phyloP scores from a whole-genome alignment of 2,888 invertebrate genomes.

The Shargacucullia verbasci region DNA sequence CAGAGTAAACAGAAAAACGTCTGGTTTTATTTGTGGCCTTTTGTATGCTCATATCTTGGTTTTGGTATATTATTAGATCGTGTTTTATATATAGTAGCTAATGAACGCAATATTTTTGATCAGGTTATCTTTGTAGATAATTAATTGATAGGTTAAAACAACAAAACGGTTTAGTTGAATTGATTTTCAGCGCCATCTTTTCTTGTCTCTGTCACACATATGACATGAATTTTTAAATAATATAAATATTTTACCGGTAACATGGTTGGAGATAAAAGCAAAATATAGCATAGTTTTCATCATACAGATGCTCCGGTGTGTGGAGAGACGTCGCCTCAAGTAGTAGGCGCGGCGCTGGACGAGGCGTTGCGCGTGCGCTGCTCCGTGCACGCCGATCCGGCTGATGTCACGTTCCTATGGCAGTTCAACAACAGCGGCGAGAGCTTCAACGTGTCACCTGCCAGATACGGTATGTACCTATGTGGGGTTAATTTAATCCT shows the following conservation, averaged over 20 bases:
- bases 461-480: constrained; percentile 80
- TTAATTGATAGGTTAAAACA: no score
- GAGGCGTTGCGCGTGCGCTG: constrained; percentile 94
- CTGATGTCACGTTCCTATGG: constrained; percentile 95
- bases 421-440: constrained; percentile 97
- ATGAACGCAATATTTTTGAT: no score
- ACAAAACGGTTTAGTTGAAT: no score
- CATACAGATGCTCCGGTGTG: constrained; percentile 94
- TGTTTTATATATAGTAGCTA: no score
- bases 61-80: no score
- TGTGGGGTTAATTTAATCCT: no score
- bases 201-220: no score
- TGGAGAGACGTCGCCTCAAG: constrained; percentile 91
- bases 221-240: no score
- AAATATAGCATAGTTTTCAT: background rate
- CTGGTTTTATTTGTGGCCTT: constrained; percentile 8
- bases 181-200: no score
- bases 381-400: constrained; percentile 95
- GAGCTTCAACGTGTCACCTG: constrained; percentile 95
- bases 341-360: constrained; percentile 95
- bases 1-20: constrained; percentile 10
- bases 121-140: no score
- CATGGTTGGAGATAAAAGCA: background rate
- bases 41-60: constrained; percentile 10
- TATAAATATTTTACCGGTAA: no score